Evolutionary conservation across 2,113 vertebrate species (phyloP).

Genomic region (Egretta garzetta): DNA sequence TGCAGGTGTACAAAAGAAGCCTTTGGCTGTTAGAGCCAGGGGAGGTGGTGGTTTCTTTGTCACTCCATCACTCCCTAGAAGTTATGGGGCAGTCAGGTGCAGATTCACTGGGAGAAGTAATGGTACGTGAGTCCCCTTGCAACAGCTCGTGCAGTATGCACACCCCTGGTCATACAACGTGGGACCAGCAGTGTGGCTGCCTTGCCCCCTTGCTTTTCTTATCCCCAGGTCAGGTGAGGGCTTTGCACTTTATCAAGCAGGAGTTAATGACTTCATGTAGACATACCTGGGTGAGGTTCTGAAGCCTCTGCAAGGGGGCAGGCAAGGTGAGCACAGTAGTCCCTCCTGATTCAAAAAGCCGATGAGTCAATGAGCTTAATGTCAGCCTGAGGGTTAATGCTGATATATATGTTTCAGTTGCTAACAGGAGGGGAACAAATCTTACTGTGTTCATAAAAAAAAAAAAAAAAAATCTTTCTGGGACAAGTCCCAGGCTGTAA

Average conservation of each 20-base stretch:
- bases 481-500: neutral
- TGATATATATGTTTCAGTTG: neutral
- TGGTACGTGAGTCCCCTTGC: neutral
- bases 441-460: neutral
- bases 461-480: neutral
- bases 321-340: neutral
- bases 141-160: neutral
- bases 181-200: neutral
- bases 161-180: accelerated
- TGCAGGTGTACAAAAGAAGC: neutral
- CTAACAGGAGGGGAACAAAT: neutral
- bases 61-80: neutral
- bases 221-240: neutral
- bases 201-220: neutral
- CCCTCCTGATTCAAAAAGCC: neutral
- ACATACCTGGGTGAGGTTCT: constrained; percentile 17
- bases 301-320: neutral
- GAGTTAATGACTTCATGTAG: neutral
- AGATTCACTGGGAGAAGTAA: neutral
- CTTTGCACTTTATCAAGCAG: neutral
- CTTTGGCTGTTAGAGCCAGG: neutral
- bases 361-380: constrained; percentile 8
- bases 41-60: neutral
- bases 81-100: neutral
- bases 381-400: neutral